phyloP scores from a whole-genome alignment of 2,888 invertebrate species.

The Pseudococcus jackbeardsleyi region DNA sequence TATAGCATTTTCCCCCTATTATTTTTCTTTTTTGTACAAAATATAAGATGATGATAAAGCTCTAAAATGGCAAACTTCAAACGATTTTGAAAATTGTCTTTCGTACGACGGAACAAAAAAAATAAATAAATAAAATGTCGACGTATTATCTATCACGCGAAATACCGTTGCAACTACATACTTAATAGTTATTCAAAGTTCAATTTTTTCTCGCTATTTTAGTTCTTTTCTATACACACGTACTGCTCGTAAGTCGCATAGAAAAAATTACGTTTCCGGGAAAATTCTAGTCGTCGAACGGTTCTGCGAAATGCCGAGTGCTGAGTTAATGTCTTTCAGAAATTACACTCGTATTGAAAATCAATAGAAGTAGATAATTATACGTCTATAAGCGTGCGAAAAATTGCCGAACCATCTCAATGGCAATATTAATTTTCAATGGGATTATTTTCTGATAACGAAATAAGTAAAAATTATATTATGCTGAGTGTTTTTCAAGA shows the following conservation, averaged over 20 bases:
- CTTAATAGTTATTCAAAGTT: background rate
- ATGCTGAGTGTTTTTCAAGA: too few species aligned
- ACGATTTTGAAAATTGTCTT: background rate
- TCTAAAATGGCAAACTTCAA: background rate
- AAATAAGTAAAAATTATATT: too few species aligned
- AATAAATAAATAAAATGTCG: background rate
- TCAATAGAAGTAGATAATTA: background rate
- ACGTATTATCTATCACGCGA: background rate
- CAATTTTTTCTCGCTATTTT: background rate
- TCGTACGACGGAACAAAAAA: background rate
- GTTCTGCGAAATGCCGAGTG: background rate
- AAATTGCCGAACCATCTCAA: too few species aligned
- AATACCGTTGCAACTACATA: background rate
- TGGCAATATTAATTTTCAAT: too few species aligned
- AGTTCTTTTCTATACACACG: background rate
- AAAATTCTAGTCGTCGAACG: background rate
- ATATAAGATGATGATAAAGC: background rate
- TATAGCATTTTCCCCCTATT: slow-evolving; percentile 5
- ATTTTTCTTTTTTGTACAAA: background rate
- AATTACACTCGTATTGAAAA: background rate
- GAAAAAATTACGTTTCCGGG: background rate
- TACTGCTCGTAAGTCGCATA: background rate
- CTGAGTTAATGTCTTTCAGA: background rate
- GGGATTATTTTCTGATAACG: too few species aligned
- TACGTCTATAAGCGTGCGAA: too few species aligned